Percentiles rank a stretch among this genome's conserved stretches.
These are phyloP conservation scores for Melikaiella ostensackeni DNA, from an alignment of 2,888 invertebrate species.

Conservation along the genomic window DNA sequence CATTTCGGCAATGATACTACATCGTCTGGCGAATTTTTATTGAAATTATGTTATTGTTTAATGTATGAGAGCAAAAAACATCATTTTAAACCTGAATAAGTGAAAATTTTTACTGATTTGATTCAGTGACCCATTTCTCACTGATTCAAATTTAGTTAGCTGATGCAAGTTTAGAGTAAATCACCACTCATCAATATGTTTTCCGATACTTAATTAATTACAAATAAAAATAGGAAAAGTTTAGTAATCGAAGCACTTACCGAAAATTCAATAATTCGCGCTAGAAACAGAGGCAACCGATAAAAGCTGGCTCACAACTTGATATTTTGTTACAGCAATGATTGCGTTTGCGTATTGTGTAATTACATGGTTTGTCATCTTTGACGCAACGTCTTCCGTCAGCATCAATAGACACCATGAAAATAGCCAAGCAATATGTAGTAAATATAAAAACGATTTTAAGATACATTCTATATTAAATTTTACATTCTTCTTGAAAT, in stretches of 20 bases:
- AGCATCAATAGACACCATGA: neutral
- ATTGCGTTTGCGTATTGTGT: neutral
- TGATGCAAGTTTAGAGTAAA: no score
- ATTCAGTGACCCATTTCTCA: no score
- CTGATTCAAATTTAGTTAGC: no score
- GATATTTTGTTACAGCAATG: neutral
- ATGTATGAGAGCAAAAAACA: no score
- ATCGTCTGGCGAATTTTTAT: no score
- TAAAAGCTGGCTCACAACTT: neutral
- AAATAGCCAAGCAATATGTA: neutral
- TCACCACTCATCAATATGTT: no score
- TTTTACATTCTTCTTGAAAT: neutral
- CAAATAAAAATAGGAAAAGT: neutral
- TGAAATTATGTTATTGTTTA: no score
- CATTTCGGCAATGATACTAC: no score
- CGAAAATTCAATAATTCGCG: neutral
- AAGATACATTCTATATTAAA: neutral
- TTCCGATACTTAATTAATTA: neutral
- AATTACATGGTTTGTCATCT: neutral
- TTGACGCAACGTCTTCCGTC: neutral
- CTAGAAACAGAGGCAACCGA: neutral
- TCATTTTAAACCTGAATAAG: no score
- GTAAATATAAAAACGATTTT: neutral
- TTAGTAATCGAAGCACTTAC: neutral
- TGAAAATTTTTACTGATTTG: no score